These are phyloP conservation scores for Philaethria dido DNA, from an alignment of 2,888 invertebrate species.

Conservation along the genomic window DNA sequence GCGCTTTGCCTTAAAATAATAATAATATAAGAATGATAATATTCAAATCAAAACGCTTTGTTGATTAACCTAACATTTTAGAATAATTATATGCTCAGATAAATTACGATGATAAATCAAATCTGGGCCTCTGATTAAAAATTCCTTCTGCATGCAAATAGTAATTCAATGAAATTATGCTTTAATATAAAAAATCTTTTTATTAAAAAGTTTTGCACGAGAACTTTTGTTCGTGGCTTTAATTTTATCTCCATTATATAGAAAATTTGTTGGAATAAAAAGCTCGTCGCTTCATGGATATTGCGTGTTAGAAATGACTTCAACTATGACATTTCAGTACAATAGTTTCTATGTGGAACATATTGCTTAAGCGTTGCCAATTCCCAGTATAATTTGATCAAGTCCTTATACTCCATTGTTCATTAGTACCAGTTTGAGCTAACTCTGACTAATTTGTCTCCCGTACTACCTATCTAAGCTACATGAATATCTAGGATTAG, in stretches of 20 bases:
- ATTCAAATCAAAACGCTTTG: background rate
- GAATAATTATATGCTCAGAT: background rate
- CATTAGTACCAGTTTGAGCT: slow-evolving; percentile 28
- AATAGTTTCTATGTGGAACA: background rate
- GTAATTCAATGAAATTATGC: background rate
- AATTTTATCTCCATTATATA: slow-evolving; percentile 10
- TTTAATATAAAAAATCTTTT: background rate
- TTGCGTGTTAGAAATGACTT: background rate
- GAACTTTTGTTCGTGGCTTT: slow-evolving; percentile 1
- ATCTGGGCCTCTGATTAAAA: background rate
- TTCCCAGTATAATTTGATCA: slow-evolving; percentile 16
- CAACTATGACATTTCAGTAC: background rate
- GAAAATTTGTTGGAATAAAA: background rate
- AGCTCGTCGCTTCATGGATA: background rate
- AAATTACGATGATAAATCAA: background rate
- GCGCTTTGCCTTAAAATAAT: too few relatives aligned
- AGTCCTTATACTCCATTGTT: slow-evolving; percentile 30
- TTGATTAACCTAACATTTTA: background rate
- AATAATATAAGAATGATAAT: too few relatives aligned
- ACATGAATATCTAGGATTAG: slow-evolving; percentile 36
- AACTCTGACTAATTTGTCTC: slow-evolving; percentile 35
- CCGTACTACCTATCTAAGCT: slow-evolving; percentile 33
- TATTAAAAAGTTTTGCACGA: background rate
- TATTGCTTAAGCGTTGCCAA: background rate
- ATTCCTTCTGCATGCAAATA: background rate